Evolutionary conservation across 23 tunicate genomes (phyloP).

Genomic region (Phallusia fumigata): DNA sequence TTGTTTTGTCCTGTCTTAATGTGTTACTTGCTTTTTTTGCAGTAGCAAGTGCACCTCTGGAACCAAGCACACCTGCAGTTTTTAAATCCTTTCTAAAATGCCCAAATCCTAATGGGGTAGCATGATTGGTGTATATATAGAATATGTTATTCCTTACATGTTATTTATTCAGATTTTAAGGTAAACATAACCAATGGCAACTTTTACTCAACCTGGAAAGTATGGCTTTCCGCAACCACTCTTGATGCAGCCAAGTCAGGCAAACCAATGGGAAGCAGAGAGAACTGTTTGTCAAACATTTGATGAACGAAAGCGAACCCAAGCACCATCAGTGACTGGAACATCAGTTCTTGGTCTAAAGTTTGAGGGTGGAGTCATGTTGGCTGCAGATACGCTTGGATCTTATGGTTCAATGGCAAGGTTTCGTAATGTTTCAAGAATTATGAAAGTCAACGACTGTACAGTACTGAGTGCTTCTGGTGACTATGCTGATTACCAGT

Average conservation of each 20-base stretch:
- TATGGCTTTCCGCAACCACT: background rate
- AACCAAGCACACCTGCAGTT: too few species aligned
- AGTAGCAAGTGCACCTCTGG: too few species aligned
- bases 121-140: too few species aligned
- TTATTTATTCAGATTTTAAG: too few species aligned
- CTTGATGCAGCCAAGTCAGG: background rate
- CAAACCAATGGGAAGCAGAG: slow-evolving; percentile 6
- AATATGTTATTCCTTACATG: too few species aligned
- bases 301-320: slow-evolving; percentile 35
- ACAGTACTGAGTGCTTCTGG: slow-evolving; percentile 71
- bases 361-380: slow-evolving; percentile 80
- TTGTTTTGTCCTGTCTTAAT: too few species aligned
- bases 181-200: background rate
- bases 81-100: too few species aligned
- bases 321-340: slow-evolving; percentile 85
- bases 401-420: slow-evolving; percentile 84
- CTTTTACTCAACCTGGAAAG: slow-evolving; percentile 4
- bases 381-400: slow-evolving; percentile 88
- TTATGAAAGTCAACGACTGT: slow-evolving; percentile 73
- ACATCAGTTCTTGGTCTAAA: slow-evolving; percentile 86
- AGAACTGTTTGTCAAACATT: slow-evolving; percentile 1
- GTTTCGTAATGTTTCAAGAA: slow-evolving; percentile 64
- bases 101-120: too few species aligned
- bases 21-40: too few species aligned
- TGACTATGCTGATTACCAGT: slow-evolving; percentile 84